Evolutionary conservation across 1,140 invertebrate genomes (phyloP).

Genomic region (Drosophila insularis): DNA sequence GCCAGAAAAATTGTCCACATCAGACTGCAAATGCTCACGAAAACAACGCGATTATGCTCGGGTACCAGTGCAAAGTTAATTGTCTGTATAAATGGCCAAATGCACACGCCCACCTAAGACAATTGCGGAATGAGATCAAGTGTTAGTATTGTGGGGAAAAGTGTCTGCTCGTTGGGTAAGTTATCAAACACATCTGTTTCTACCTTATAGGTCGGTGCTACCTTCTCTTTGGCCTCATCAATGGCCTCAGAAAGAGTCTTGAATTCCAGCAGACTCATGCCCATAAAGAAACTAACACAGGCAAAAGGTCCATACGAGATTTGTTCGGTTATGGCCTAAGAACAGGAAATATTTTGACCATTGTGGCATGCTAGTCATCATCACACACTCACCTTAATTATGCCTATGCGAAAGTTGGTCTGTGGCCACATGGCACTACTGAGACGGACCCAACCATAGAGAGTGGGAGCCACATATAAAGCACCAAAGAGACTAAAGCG

Average conservation of each 20-base stretch:
- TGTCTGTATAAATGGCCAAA: conserved; percentile 92
- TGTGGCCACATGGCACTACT: conserved; percentile 86
- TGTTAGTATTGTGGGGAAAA: neutral
- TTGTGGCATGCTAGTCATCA: conserved; percentile 6
- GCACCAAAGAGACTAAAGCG: conserved; percentile 88
- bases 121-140: conserved; percentile 13
- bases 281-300: conserved; percentile 91
- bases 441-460: conserved; percentile 88
- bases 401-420: conserved; percentile 85
- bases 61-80: conserved; percentile 91
- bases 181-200: neutral
- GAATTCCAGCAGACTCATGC: conserved; percentile 90
- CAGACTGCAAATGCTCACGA: conserved; percentile 91
- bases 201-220: conserved; percentile 92
- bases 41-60: conserved; percentile 91
- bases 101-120: conserved; percentile 87
- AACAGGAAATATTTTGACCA: neutral
- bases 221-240: conserved; percentile 89
- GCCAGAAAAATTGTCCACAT: conserved; percentile 93
- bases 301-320: conserved; percentile 91
- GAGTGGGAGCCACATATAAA: conserved; percentile 88
- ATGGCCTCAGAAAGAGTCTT: conserved; percentile 87
- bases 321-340: conserved; percentile 90
- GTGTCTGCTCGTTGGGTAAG: too few relatives aligned
- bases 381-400: conserved; percentile 85